A percentile compares a stretch with the other conserved stretches of the same genome.
Conservation (phyloP, 2,797 vertebrate species). For the Perodicticus potto region DNA sequence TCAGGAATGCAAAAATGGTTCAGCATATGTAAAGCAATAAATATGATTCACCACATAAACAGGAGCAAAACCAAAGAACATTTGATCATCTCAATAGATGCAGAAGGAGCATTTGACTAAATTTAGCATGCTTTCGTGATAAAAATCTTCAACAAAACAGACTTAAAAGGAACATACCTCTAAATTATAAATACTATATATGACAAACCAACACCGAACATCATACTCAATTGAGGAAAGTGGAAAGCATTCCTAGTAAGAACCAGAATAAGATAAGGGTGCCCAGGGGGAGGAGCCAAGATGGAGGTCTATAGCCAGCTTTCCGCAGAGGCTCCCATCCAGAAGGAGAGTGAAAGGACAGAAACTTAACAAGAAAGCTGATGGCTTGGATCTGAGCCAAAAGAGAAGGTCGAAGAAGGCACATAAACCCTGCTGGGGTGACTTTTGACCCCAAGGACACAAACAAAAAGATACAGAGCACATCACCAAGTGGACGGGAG, state of each 20-base stretch:
- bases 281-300: too few species aligned
- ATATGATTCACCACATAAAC: not conserved
- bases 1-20: not conserved
- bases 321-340: too few species aligned
- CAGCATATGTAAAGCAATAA: not conserved
- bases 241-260: not conserved
- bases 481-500: too few species aligned
- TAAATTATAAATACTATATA: not conserved
- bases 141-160: not conserved
- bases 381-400: too few species aligned
- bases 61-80: not conserved
- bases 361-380: too few species aligned
- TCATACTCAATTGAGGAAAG: not conserved
- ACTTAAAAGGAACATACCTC: not conserved
- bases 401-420: too few species aligned
- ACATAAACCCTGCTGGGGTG: too few species aligned
- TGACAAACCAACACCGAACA: not conserved
- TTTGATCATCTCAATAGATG: not conserved
- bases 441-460: too few species aligned
- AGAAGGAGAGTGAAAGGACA: too few species aligned
- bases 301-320: too few species aligned
- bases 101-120: not conserved
- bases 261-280: not conserved
- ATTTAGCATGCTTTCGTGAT: not conserved
- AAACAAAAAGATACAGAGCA: too few species aligned